Evolutionary conservation across 2,113 vertebrate species (phyloP).

Genomic region (Euleptes europaea): DNA sequence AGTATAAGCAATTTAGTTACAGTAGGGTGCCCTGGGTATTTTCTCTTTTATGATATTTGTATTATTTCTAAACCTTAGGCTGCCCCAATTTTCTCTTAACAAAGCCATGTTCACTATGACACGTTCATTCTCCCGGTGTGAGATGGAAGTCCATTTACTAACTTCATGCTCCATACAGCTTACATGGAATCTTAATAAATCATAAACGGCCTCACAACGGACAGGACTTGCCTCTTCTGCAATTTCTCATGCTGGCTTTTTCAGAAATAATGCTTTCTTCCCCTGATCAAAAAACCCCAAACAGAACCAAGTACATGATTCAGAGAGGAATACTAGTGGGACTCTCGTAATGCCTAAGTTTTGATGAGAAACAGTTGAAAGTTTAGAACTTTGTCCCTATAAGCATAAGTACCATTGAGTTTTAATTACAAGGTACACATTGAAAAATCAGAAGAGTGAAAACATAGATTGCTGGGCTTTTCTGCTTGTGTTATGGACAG

Average conservation of each 20-base stretch:
- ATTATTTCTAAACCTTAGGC: not conserved
- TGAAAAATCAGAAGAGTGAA: not conserved
- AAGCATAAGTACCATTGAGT: not conserved
- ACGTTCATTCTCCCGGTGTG: not conserved
- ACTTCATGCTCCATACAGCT: slow-evolving; percentile 11
- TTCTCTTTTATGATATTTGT: slow-evolving; percentile 1
- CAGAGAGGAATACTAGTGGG: not conserved
- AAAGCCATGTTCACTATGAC: not conserved
- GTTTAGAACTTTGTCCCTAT: not conserved
- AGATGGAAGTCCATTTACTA: not conserved
- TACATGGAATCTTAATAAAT: slow-evolving; percentile 26
- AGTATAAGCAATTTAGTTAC: not conserved
- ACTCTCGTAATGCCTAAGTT: not conserved
- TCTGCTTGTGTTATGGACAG: not conserved
- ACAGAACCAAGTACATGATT: not conserved
- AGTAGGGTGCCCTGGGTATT: not conserved
- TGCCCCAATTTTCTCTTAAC: slow-evolving; percentile 23
- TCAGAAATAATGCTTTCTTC: not conserved
- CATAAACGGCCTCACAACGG: not conserved
- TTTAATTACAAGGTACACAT: not conserved
- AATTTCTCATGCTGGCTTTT: slow-evolving; percentile 2
- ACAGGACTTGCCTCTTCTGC: not conserved
- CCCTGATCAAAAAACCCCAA: not conserved
- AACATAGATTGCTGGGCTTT: not conserved
- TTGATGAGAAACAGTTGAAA: not conserved